Evolutionary conservation across 53 echinoderm and acorn worm species (phyloP).

Genomic region (Crossaster papposus): DNA sequence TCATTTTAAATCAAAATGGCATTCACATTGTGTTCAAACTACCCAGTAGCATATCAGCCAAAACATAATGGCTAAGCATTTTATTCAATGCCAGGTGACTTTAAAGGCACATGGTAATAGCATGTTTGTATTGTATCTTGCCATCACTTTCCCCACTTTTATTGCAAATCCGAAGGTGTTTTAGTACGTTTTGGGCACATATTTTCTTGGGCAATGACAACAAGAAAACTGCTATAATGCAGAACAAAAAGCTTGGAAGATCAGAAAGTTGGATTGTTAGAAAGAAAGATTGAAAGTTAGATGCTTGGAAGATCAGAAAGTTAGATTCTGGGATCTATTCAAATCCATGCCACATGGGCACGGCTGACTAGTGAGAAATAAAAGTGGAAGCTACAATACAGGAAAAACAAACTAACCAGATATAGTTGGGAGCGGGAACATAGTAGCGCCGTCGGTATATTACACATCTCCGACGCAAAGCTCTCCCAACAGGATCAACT

Average conservation of each 20-base stretch:
- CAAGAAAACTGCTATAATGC: neutral
- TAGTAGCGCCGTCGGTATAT: slow-evolving; percentile 5
- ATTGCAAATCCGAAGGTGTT: neutral
- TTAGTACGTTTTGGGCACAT: neutral
- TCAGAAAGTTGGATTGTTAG: neutral
- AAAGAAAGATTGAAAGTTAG: no score
- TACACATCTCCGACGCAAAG: neutral
- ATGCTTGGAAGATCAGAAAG: neutral
- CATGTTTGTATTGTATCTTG: no score
- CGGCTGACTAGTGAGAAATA: neutral
- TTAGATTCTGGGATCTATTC: neutral
- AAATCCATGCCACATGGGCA: neutral
- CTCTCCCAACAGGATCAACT: slow-evolving; percentile 1
- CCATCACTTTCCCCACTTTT: no score
- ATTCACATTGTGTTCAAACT: no score
- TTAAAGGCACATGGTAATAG: no score
- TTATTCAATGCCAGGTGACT: no score
- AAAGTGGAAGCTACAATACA: neutral
- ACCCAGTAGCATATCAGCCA: no score
- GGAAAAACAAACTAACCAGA: neutral
- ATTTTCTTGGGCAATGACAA: neutral
- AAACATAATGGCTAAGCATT: no score
- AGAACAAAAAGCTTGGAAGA: neutral
- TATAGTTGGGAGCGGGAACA: neutral
- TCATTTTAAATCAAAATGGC: no score